phyloP scores from a whole-genome alignment of 2,113 vertebrate species.

The Gallinago undulata region DNA sequence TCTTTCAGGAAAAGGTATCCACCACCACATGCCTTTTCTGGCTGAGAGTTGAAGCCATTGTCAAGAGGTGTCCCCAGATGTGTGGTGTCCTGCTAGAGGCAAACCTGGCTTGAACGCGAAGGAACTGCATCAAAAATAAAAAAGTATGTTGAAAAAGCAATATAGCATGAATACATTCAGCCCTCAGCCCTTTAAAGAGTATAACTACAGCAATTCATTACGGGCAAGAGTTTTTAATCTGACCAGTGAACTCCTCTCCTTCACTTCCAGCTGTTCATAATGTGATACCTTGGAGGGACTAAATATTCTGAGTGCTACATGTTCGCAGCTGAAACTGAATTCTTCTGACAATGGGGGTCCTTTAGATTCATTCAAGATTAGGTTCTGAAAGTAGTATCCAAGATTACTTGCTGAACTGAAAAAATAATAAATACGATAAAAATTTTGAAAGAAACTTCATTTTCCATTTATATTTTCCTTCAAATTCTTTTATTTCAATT shows the following conservation, averaged over 20 bases:
- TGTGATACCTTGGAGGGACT: not conserved
- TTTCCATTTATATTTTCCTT: not conserved
- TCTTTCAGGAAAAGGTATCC: not conserved
- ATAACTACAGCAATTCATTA: not conserved
- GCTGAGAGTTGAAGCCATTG: not conserved
- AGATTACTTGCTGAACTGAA: not conserved
- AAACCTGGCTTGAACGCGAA: not conserved
- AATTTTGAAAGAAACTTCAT: not conserved
- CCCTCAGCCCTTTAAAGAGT: not conserved
- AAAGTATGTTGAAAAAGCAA: not conserved
- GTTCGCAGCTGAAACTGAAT: not conserved
- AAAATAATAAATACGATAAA: not conserved
- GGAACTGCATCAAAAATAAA: not conserved
- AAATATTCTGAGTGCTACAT: not conserved
- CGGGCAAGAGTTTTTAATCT: not conserved
- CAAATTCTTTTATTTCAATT: not conserved
- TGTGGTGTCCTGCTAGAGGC: not conserved
- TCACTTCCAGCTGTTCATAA: not conserved
- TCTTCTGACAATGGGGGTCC: not conserved
- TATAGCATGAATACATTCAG: not conserved
- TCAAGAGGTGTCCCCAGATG: not conserved
- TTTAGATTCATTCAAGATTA: not conserved
- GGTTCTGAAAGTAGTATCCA: not conserved
- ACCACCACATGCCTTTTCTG: not conserved
- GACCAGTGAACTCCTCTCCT: not conserved